A percentile compares a stretch with the other conserved stretches of the same genome.
These are phyloP conservation scores for Diuraphis noxia DNA, from an alignment of 1,140 invertebrate species.

Conservation along the genomic window DNA sequence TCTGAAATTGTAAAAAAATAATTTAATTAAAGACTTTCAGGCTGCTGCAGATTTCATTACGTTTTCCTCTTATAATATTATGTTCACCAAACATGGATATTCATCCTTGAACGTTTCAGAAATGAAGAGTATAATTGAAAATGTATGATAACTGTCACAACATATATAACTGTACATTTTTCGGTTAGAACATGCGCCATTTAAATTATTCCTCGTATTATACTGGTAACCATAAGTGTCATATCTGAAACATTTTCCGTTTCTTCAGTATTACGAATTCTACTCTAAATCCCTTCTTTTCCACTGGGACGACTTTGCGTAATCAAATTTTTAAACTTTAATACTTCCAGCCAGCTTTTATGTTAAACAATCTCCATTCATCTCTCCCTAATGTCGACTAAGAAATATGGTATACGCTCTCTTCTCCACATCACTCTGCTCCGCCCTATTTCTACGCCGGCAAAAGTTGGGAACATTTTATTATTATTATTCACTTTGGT, in stretches of 20 bases:
- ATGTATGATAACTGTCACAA: neutral
- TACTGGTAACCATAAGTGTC: slow-evolving; percentile 10
- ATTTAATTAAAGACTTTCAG: neutral
- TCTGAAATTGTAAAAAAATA: neutral
- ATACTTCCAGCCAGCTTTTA: slow-evolving; percentile 34
- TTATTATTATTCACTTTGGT: neutral
- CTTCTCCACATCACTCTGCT: neutral
- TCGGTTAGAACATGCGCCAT: neutral
- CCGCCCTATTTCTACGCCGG: neutral
- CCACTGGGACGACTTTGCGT: slow-evolving; percentile 33
- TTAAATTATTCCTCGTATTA: slow-evolving; percentile 34
- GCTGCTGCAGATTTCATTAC: neutral
- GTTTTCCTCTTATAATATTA: neutral
- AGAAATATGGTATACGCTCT: neutral
- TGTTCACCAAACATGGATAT: neutral
- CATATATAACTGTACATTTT: neutral
- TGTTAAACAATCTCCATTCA: slow-evolving; percentile 35
- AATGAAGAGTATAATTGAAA: slow-evolving; percentile 1
- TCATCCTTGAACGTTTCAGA: neutral
- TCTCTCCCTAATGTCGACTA: slow-evolving; percentile 4
- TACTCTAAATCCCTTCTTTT: slow-evolving; percentile 36
- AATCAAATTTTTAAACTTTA: slow-evolving; percentile 46
- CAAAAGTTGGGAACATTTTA: neutral
- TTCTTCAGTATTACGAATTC: neutral
- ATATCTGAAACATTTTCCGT: slow-evolving; percentile 12